Evolutionary conservation across 2,113 vertebrate species (phyloP).

Genomic region (Oostethus manadensis): DNA sequence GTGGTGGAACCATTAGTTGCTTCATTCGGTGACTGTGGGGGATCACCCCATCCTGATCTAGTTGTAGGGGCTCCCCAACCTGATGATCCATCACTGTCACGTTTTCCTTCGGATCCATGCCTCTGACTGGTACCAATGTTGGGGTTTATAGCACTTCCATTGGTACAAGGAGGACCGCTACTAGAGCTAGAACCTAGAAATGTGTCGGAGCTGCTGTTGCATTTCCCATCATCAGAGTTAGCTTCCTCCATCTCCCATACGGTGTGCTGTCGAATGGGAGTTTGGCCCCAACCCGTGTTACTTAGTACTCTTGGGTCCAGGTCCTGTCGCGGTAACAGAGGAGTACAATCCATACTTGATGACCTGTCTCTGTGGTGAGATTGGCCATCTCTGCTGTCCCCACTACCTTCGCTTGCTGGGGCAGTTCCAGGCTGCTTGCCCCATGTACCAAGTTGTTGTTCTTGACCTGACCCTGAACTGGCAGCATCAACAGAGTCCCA

Average conservation of each 20-base stretch:
- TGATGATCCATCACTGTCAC: slow-evolving; percentile 81
- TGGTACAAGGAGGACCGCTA: slow-evolving; percentile 46
- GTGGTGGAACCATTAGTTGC: slow-evolving; percentile 74
- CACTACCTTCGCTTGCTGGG: slow-evolving; percentile 85
- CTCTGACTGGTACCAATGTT: slow-evolving; percentile 70
- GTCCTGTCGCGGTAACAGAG: slow-evolving; percentile 84
- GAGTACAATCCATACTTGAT: slow-evolving; percentile 69
- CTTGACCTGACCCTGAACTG: slow-evolving; percentile 60
- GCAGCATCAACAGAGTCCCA: slow-evolving; percentile 76
- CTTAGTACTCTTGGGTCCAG: slow-evolving; percentile 93
- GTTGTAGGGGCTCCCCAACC: slow-evolving; percentile 82
- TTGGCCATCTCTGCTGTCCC: slow-evolving; percentile 79
- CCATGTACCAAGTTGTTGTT: slow-evolving; percentile 79
- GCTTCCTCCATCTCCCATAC: slow-evolving; percentile 97
- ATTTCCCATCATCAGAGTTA: slow-evolving; percentile 77
- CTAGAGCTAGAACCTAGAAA: slow-evolving; percentile 72
- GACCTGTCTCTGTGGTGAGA: slow-evolving; percentile 70
- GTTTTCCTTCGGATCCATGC: slow-evolving; percentile 85
- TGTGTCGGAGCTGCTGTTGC: slow-evolving; percentile 82
- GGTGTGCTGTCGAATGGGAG: slow-evolving; percentile 95
- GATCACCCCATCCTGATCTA: slow-evolving; percentile 78
- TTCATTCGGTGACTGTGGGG: slow-evolving; percentile 76
- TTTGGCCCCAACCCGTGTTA: slow-evolving; percentile 97
- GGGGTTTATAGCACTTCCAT: slow-evolving; percentile 51
- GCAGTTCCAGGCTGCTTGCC: slow-evolving; percentile 72